phyloP scores from a whole-genome alignment of 2,888 invertebrate species.

The Lithodes maja region DNA sequence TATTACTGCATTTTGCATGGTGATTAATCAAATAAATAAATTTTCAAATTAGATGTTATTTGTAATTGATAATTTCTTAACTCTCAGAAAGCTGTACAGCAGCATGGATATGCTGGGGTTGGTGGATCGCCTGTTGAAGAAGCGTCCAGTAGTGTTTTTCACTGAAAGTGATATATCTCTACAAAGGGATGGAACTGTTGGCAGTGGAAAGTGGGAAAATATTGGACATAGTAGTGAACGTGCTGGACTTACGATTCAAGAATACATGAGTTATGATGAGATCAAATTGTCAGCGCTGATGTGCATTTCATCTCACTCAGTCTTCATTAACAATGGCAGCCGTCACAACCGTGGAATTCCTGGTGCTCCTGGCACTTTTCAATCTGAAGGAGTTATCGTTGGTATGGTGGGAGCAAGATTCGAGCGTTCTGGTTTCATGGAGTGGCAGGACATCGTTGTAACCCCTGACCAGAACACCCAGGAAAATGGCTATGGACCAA shows the following conservation, averaged over 20 bases:
- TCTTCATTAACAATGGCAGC: constrained; percentile 80
- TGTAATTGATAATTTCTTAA: no score
- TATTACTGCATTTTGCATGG: no score
- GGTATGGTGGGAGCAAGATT: constrained; percentile 78
- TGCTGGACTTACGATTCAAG: constrained; percentile 76
- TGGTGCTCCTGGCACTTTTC: constrained; percentile 75
- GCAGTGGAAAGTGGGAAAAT: constrained; percentile 79
- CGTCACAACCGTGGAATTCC: constrained; percentile 77
- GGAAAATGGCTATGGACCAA: constrained; percentile 76
- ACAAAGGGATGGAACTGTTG: constrained; percentile 71
- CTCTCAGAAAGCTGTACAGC: constrained; percentile 49
- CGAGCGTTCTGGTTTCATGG: constrained; percentile 78
- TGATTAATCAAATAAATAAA: no score
- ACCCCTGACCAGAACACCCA: constrained; percentile 77
- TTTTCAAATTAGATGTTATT: no score
- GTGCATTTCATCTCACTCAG: constrained; percentile 78
- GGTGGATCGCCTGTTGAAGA: constrained; percentile 61
- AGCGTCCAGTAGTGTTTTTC: constrained; percentile 59
- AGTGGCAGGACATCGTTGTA: constrained; percentile 80
- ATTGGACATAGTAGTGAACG: constrained; percentile 79
- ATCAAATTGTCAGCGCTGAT: constrained; percentile 80
- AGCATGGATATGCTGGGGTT: constrained; percentile 41
- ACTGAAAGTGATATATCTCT: constrained; percentile 62
- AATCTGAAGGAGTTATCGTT: constrained; percentile 77
- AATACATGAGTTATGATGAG: constrained; percentile 81